Conservation (phyloP, 2,888 invertebrate species). For the Acholoe squamosa region DNA sequence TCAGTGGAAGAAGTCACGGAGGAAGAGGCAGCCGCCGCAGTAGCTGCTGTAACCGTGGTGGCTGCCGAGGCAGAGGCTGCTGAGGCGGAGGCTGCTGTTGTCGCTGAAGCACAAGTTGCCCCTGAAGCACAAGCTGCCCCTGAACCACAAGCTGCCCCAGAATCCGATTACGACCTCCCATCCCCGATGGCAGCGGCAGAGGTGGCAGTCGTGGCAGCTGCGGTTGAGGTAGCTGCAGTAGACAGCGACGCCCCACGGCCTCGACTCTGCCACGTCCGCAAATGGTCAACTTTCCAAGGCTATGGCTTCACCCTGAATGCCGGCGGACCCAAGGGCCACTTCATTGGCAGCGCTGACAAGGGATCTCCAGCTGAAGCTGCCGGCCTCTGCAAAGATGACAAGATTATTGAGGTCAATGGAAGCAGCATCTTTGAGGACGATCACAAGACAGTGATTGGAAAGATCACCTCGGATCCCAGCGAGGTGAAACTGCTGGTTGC, state of each 20-base stretch:
- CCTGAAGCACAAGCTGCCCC: not conserved
- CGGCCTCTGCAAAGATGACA: slow-evolving; percentile 91
- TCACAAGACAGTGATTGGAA: slow-evolving; percentile 91
- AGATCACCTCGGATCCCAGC: slow-evolving; percentile 91
- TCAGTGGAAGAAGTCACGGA: not conserved
- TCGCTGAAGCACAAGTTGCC: not conserved
- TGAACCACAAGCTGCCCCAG: not conserved
- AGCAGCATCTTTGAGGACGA: slow-evolving; percentile 71
- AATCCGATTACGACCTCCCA: not conserved
- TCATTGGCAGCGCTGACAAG: slow-evolving; percentile 96
- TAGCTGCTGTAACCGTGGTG: not conserved
- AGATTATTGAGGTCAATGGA: slow-evolving; percentile 81
- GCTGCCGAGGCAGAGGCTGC: slow-evolving; percentile 12
- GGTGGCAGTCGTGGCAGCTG: not conserved
- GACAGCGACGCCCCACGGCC: slow-evolving; percentile 80
- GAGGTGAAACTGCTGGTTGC: slow-evolving; percentile 95
- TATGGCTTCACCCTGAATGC: slow-evolving; percentile 99
- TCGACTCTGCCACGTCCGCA: slow-evolving; percentile 91
- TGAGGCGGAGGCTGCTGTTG: not conserved
- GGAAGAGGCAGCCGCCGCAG: not conserved
- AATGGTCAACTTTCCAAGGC: slow-evolving; percentile 96
- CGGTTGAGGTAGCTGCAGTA: not conserved
- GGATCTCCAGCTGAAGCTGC: slow-evolving; percentile 85
- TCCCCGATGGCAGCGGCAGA: slow-evolving; percentile 4
- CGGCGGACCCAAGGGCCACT: slow-evolving; percentile 96